Evolutionary conservation across 2,888 invertebrate genomes (phyloP).

Genomic region (Mylabris sibirica): DNA sequence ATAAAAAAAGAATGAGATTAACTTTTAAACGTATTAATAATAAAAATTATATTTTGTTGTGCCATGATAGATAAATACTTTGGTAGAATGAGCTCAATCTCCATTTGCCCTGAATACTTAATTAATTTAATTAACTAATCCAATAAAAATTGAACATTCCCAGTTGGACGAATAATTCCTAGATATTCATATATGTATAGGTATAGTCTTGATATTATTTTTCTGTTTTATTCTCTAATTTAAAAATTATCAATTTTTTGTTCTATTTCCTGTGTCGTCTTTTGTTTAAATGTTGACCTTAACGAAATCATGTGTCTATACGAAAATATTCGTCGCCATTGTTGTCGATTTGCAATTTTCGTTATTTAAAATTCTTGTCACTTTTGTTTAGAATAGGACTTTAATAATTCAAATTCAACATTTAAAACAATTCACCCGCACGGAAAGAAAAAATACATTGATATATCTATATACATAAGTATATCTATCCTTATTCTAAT

Average conservation of each 20-base stretch:
- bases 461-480: not conserved
- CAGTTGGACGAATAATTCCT: conserved; percentile 18
- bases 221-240: not conserved
- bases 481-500: not conserved
- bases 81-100: conserved; percentile 38
- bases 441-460: not conserved
- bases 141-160: conserved; percentile 45
- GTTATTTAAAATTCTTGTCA: conserved; percentile 5
- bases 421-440: not conserved
- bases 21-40: too few species aligned
- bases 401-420: conserved; percentile 9
- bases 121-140: conserved; percentile 52
- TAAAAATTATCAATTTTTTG: too few species aligned
- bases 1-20: not conserved
- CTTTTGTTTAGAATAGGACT: not conserved
- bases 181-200: not conserved
- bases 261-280: conserved; percentile 2
- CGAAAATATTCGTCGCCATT: conserved; percentile 8
- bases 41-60: not conserved
- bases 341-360: conserved; percentile 8
- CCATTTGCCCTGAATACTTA: conserved; percentile 49
- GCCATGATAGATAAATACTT: conserved; percentile 3
- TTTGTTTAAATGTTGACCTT: conserved; percentile 3
- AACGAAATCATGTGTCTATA: not conserved
- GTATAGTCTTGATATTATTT: not conserved